phyloP scores from a whole-genome alignment of 2,113 vertebrate genomes.

The Perccottus glenii region DNA sequence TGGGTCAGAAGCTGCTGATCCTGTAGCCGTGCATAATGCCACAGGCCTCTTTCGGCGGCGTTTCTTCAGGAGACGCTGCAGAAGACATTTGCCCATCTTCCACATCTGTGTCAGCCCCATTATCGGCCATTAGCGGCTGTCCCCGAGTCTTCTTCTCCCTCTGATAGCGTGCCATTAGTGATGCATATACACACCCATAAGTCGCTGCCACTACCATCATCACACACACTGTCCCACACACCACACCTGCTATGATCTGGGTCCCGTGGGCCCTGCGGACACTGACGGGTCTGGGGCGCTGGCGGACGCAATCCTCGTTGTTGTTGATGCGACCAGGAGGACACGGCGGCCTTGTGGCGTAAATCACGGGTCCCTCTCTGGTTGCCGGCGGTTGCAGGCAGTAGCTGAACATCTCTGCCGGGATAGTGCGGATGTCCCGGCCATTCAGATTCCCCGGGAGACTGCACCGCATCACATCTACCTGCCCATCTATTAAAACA shows the following conservation, averaged over 20 bases:
- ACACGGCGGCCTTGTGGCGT: conserved; percentile 75
- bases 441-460: conserved; percentile 88
- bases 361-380: conserved; percentile 64
- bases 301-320: conserved; percentile 76
- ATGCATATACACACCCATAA: conserved; percentile 93
- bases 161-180: conserved; percentile 93
- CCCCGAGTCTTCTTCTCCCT: conserved; percentile 85
- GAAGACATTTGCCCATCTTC: conserved; percentile 47
- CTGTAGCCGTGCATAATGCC: conserved; percentile 65
- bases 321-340: conserved; percentile 41
- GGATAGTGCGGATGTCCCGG: conserved; percentile 88
- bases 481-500: conserved; percentile 83
- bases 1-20: conserved; percentile 73
- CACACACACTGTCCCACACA: conserved; percentile 92
- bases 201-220: conserved; percentile 96
- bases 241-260: conserved; percentile 89
- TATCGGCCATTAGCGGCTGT: conserved; percentile 87
- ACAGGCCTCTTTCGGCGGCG: conserved; percentile 36
- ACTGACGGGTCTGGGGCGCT: conserved; percentile 85
- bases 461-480: conserved; percentile 89
- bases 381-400: conserved; percentile 78
- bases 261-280: conserved; percentile 92
- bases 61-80: conserved; percentile 24
- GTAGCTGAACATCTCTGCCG: conserved; percentile 94
- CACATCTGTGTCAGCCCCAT: conserved; percentile 62